Conservation (phyloP, 2,797 vertebrate species). For the Ficedula albicollis region DNA sequence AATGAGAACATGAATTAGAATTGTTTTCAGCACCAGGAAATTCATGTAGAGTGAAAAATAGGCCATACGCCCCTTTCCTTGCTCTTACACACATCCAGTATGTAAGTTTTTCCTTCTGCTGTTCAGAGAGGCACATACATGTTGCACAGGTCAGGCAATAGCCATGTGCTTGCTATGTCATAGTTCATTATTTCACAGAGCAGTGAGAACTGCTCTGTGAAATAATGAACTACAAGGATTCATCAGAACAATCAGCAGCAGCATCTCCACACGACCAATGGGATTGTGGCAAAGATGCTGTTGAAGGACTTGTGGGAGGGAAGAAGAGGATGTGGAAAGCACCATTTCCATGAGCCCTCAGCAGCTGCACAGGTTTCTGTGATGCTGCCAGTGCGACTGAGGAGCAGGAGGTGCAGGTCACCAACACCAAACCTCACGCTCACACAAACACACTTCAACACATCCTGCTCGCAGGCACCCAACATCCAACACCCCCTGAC, state of each 20-base stretch:
- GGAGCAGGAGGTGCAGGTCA: background rate
- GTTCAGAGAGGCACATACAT: background rate
- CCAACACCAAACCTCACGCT: background rate
- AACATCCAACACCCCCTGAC: background rate
- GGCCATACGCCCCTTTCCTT: background rate
- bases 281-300: background rate
- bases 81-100: background rate
- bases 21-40: background rate
- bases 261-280: background rate
- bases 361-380: background rate
- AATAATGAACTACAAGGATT: background rate
- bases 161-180: background rate
- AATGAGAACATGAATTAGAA: background rate
- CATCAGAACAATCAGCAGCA: background rate
- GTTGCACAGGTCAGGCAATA: background rate
- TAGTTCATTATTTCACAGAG: background rate
- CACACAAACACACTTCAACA: background rate
- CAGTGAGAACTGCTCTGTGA: background rate
- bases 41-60: background rate
- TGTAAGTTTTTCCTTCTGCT: background rate
- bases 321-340: background rate
- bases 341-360: background rate
- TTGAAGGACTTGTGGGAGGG: background rate
- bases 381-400: rapidly evolving
- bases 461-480: rapidly evolving